Percentiles rank a stretch among this genome's conserved stretches.
Conservation (phyloP, 1,140 invertebrate species). For the Euglossa dilemma region DNA sequence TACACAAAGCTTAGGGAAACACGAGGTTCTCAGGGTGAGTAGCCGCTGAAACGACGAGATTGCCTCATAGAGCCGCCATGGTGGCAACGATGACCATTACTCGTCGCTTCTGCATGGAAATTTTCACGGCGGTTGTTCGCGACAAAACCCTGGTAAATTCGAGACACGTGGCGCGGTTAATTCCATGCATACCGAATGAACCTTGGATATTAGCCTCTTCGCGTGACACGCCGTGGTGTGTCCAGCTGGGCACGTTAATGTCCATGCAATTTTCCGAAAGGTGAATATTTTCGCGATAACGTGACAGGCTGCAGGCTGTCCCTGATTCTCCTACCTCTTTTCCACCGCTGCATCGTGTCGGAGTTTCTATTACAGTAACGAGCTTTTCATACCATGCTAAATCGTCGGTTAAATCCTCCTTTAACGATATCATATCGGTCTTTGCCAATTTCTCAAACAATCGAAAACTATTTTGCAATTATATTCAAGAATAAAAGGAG, state of each 20-base stretch:
- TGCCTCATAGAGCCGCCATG: no score
- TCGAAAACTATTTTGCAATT: no score
- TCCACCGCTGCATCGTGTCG: no score
- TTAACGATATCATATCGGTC: no score
- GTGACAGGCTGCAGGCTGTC: no score
- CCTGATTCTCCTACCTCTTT: no score
- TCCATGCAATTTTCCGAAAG: not conserved
- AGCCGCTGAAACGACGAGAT: not conserved
- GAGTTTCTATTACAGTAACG: no score
- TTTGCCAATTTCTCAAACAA: no score
- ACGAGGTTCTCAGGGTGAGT: not conserved
- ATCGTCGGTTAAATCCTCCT: no score
- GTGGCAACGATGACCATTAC: not conserved
- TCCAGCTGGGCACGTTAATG: not conserved
- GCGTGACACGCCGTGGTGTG: not conserved
- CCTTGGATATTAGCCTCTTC: not conserved
- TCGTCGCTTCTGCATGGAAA: not conserved
- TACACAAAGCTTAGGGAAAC: no score
- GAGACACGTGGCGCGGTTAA: not conserved
- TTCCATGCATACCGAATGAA: conserved; percentile 10
- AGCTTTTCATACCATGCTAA: no score
- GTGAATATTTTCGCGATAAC: not conserved
- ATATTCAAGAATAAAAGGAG: no score
- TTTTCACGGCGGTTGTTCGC: conserved; percentile 3
- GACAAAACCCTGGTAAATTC: not conserved